A percentile compares a stretch with the other conserved stretches of the same genome.
Conservation (phyloP, 92 coral and sea anemone species). For the Heliopora coerulea region DNA sequence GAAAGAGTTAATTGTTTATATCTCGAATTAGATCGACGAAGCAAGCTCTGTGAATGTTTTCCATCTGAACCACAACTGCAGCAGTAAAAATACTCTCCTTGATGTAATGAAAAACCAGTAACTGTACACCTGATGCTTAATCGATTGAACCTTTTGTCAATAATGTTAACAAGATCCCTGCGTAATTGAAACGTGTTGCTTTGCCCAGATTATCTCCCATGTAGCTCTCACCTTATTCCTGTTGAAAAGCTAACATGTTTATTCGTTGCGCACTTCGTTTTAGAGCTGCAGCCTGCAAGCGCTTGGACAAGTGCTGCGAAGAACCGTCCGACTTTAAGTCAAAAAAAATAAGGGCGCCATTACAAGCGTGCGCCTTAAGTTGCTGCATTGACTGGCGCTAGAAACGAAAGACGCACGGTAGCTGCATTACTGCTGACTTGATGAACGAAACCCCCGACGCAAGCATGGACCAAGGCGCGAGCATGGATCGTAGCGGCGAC, state of each 20-base stretch:
- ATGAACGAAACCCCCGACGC: slow-evolving; percentile 8
- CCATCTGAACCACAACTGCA: too few relatives aligned
- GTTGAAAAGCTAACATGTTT: slow-evolving; percentile 16
- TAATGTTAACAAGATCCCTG: too few relatives aligned
- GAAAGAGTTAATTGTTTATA: too few relatives aligned
- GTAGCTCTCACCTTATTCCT: slow-evolving; percentile 49
- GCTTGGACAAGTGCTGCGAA: slow-evolving; percentile 45
- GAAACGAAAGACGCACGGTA: background rate
- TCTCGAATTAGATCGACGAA: too few relatives aligned
- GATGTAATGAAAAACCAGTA: too few relatives aligned
- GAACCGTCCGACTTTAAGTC: background rate
- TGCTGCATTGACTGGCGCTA: slow-evolving; percentile 12
- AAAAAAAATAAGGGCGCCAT: slow-evolving; percentile 7
- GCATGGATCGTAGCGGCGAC: background rate
- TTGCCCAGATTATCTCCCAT: too few relatives aligned
- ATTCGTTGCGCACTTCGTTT: slow-evolving; percentile 35
- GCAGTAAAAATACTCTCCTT: too few relatives aligned
- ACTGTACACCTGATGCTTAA: too few relatives aligned
- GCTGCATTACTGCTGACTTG: background rate
- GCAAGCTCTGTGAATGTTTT: too few relatives aligned
- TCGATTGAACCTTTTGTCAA: too few relatives aligned
- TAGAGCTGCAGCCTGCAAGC: slow-evolving; percentile 39
- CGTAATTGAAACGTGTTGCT: too few relatives aligned
- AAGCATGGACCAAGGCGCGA: slow-evolving; percentile 7
- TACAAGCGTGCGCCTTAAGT: background rate